phyloP scores from a whole-genome alignment of 2,113 vertebrate genomes.

The Alligator mississippiensis region DNA sequence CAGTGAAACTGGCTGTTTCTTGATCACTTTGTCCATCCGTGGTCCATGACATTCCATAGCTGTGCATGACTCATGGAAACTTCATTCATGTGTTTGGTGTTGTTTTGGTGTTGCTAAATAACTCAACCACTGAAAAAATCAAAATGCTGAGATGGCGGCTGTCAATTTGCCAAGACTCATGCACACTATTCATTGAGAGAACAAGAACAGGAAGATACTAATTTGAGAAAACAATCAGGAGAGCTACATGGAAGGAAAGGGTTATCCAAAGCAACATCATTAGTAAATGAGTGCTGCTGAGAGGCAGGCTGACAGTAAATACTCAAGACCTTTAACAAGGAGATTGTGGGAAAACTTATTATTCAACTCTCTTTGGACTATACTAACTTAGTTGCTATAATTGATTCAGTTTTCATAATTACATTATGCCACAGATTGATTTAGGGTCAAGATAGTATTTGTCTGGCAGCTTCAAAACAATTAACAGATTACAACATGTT shows the following conservation, averaged over 20 bases:
- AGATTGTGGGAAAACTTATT: neutral
- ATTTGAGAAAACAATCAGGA: conserved; percentile 13
- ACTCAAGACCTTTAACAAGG: neutral
- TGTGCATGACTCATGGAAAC: conserved; percentile 68
- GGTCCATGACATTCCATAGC: conserved; percentile 61
- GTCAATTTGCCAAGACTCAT: conserved; percentile 40
- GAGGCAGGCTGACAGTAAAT: neutral
- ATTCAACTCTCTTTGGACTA: neutral
- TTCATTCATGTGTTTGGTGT: conserved; percentile 49
- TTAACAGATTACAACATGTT: conserved; percentile 8
- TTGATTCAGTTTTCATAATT: neutral
- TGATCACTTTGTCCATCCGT: conserved; percentile 70
- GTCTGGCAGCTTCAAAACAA: neutral
- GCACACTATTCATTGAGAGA: neutral
- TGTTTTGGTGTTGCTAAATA: conserved; percentile 63
- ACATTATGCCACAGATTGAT: conserved; percentile 26
- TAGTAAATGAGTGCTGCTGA: neutral
- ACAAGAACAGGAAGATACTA: neutral
- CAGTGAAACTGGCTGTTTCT: conserved; percentile 89
- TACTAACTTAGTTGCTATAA: neutral
- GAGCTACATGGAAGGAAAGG: neutral
- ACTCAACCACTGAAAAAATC: conserved; percentile 27
- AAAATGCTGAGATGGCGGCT: conserved; percentile 34
- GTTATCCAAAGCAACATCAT: conserved; percentile 8
- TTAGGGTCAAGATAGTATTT: neutral